A percentile compares a stretch with the other conserved stretches of the same genome.
These are phyloP conservation scores for Vombatus ursinus DNA, from an alignment of 2,113 vertebrate genomes.

Conservation along the genomic window DNA sequence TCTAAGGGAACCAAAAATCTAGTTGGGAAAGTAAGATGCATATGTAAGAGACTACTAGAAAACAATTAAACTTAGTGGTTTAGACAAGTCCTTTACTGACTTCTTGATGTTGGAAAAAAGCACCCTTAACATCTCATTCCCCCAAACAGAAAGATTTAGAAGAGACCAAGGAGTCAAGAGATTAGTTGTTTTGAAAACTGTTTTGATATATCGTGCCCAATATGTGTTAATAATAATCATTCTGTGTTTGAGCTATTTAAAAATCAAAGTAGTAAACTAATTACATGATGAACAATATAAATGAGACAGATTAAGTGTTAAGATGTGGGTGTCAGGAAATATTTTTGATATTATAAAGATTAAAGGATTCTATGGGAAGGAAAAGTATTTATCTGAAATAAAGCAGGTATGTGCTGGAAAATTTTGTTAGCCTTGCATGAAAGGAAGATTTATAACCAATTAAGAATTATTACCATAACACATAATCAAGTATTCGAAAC, in stretches of 20 bases:
- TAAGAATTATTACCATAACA: not conserved
- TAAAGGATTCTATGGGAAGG: not conserved
- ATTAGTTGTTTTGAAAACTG: not conserved
- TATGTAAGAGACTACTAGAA: not conserved
- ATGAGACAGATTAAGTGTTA: not conserved
- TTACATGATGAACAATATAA: not conserved
- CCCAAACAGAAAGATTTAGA: not conserved
- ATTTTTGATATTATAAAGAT: not conserved
- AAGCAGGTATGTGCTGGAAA: not conserved
- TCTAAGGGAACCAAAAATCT: slow-evolving; percentile 11
- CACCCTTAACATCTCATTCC: not conserved
- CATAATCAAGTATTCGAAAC: not conserved
- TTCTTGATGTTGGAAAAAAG: not conserved
- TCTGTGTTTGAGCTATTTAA: not conserved
- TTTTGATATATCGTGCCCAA: not conserved
- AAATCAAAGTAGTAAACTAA: not conserved
- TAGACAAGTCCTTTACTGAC: not conserved
- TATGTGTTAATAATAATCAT: not conserved
- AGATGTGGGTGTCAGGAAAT: not conserved
- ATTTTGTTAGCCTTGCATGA: slow-evolving; percentile 19
- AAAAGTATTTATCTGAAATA: not conserved
- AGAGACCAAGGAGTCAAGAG: not conserved
- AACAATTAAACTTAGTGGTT: not conserved
- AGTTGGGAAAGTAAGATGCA: slow-evolving; percentile 1
- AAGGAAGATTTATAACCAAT: slow-evolving; percentile 1